A percentile compares a stretch with the other conserved stretches of the same genome.
These are phyloP conservation scores for Chrysomela aeneicollis DNA, from an alignment of 2,888 invertebrate genomes.

Conservation along the genomic window DNA sequence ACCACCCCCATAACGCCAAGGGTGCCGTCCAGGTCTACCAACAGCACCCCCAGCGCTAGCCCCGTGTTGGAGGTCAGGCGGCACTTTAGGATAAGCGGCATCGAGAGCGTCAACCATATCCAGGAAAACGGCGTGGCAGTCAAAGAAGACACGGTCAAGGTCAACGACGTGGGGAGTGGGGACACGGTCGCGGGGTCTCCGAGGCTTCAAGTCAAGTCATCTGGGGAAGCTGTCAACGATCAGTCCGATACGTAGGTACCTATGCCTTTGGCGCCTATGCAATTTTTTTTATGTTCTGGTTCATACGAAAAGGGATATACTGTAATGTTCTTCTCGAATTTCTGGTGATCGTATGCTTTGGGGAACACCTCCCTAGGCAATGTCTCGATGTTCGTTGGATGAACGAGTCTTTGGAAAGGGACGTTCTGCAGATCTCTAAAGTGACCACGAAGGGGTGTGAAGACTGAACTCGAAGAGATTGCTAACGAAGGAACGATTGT, in stretches of 20 bases:
- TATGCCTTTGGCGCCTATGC: too few relatives aligned
- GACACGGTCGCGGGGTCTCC: constrained; percentile 10
- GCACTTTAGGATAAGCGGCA: constrained; percentile 40
- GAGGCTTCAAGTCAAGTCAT: constrained; percentile 12
- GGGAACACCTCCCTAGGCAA: too few relatives aligned
- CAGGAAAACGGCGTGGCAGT: not conserved
- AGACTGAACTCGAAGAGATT: too few relatives aligned
- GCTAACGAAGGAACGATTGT: too few relatives aligned
- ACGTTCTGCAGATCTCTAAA: too few relatives aligned
- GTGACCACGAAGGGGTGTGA: too few relatives aligned
- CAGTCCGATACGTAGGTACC: constrained; percentile 10
- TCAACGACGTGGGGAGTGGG: not conserved
- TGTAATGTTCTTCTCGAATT: too few relatives aligned
- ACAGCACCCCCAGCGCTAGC: constrained; percentile 54
- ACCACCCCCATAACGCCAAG: constrained; percentile 57
- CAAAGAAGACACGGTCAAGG: not conserved
- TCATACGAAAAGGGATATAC: too few relatives aligned
- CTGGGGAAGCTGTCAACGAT: not conserved
- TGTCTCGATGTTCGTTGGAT: too few relatives aligned
- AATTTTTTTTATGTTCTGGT: too few relatives aligned
- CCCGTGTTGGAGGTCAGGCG: constrained; percentile 53
- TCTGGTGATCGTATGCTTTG: too few relatives aligned
- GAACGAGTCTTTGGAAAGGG: too few relatives aligned
- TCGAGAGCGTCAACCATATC: constrained; percentile 24
- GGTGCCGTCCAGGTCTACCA: constrained; percentile 45